Base-by-base conservation (phyloP, 2,113 vertebrate species). In the Dryoscopus gambensis region DNA sequence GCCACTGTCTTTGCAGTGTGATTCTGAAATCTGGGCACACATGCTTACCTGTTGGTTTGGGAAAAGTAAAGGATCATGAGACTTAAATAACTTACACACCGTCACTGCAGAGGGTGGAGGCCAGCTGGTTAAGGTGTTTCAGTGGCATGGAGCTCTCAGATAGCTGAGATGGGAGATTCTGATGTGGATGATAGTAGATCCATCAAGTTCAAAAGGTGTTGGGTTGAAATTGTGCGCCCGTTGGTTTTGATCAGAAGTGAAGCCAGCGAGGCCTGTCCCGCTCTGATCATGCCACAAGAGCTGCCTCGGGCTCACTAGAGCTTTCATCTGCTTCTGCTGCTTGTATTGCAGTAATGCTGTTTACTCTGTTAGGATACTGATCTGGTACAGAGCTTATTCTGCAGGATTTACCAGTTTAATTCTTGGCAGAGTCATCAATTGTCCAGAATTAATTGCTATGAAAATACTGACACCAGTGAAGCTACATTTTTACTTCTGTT, bases 361-460 rank as follows among this genome's bases (percentile, higher is more conserved):
- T 93, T 93, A 42, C 30, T 94, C 79, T 92, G 88, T 15, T 77
- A 3, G 59, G 60, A 90, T 67, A 95, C 56, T 42, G 88, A 93
- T 88, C 75, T 93, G 44, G 2, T 73, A 18, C 60, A 57, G 70
- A 74, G 90, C 55, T 96, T 94, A 85, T 83, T 93, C 92, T 95
- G 86, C 79, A 59, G 88, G 96, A 90, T 93, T 94, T 92, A 69
- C 64, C 30, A 39, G 10, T 94, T 93, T 89, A 64, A 84, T 94
- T 90, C 90, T 80, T 93, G 83, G 73, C 68, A 83, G 85, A 94
- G 53, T 90, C 88, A 67, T 74, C 80, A 90, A 88, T 96, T 96
- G 92, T 70, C 71, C 88, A 67, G 85, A 89, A 94, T 92, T 84
- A 96, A 95, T 93, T 86, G 76, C 90, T 92, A 10, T 88, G 68